Evolutionary conservation across 2,888 invertebrate species (phyloP).

Genomic region (Agriopis leucophaearia): DNA sequence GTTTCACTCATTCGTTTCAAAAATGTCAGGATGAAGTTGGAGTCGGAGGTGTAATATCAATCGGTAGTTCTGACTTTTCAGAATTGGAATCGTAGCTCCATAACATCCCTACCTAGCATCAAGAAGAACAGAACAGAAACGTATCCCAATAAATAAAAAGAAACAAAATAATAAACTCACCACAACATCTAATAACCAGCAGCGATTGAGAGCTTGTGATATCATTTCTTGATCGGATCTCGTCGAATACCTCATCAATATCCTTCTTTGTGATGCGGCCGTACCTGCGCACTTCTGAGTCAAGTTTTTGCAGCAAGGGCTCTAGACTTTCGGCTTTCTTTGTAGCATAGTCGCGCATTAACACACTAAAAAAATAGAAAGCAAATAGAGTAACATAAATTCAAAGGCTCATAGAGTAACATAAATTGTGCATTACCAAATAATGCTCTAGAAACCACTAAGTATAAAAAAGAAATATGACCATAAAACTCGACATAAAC

Average conservation of each 20-base stretch:
- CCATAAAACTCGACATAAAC: not conserved
- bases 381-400: conserved; percentile 43
- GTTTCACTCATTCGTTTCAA: no score
- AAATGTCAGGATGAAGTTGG: no score
- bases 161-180: conserved; percentile 64
- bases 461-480: not conserved
- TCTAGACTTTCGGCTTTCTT: conserved; percentile 88
- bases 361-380: conserved; percentile 75
- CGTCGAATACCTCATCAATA: conserved; percentile 92
- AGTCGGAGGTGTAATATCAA: no score
- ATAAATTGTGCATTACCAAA: not conserved
- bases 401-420: not conserved
- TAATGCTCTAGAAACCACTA: no score
- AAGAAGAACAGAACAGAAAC: no score
- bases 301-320: conserved; percentile 88
- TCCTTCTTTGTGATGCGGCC: conserved; percentile 91
- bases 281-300: conserved; percentile 89
- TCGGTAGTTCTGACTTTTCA: no score
- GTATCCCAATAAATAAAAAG: not conserved
- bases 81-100: no score
- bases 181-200: conserved; percentile 93
- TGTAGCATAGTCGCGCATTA: conserved; percentile 84
- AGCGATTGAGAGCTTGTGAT: conserved; percentile 93
- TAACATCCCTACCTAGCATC: no score
- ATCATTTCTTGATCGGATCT: conserved; percentile 89